Base-by-base conservation (phyloP, 2,797 vertebrate genomes). In the Lophius americanus region DNA sequence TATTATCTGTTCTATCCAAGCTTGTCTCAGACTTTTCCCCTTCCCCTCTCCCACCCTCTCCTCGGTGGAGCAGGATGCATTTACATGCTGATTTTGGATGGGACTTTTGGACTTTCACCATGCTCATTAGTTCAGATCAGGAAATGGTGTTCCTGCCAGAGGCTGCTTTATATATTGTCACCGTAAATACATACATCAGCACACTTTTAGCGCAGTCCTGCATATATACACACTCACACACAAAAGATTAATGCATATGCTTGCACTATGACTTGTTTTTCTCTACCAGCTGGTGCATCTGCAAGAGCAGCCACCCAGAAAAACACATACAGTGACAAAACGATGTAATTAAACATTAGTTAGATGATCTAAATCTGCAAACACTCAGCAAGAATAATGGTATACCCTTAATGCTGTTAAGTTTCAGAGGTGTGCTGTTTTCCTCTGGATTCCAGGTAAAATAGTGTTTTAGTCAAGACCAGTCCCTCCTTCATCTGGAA, bases 381-480 rank as follows among this genome's bases (percentile, higher is more conserved):
- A 41, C 37, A 61, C 53, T 52, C 65, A 37, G 59, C 47, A 39
- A 47, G 53, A 79, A 54, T 71, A 73, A 74, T 57, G 9, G 43
- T 6, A 54, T 64, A 23, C 23, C 23, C 23, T 23, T 23, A 23
- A 23, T 23, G 23, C 23, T 23, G 23, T 23, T 23, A 23, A 23
- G 23, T 23, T 23, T 23, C 23, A 23, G 23, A 23, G 23, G 2
- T 23, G 23, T 23, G 23, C 23, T 51, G 37, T 64, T 69, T 78
- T 73, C 35, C 69, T 73, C 68, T 23, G 3, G 70, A 81, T 82
- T 51, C 62, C 8, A 0, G 6, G 52, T 66, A 2, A 11, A 68
- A 83, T 85, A 88, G 48, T 57, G 73, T 80, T 75, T 60, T 41
- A 74, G 64, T 79, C 75, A 47, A 68, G 64, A 64, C 51, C 63